These are phyloP conservation scores for Lepidocyrtinus sp. DNA, from an alignment of 2,888 invertebrate genomes.

Conservation along the genomic window DNA sequence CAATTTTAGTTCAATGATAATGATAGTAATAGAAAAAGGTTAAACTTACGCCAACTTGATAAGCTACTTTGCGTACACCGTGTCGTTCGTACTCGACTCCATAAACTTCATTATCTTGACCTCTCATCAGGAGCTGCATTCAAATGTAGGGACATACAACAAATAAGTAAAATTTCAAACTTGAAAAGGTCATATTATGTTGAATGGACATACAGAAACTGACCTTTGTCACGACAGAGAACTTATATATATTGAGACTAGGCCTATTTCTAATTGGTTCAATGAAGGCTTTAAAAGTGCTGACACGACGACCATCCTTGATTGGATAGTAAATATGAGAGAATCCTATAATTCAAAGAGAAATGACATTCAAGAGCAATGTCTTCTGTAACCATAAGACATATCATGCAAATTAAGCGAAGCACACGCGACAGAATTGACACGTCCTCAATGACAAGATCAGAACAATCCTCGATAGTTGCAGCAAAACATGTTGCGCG, in stretches of 20 bases:
- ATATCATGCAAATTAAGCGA: neutral
- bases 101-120: conserved; percentile 54
- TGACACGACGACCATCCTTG: conserved; percentile 57
- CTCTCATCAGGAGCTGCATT: conserved; percentile 48
- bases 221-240: conserved; percentile 63
- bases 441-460: neutral
- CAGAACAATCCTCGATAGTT: too few species aligned
- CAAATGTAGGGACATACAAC: too few species aligned
- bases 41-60: conserved; percentile 52
- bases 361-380: too few species aligned
- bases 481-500: too few species aligned
- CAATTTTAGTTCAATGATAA: neutral
- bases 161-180: too few species aligned
- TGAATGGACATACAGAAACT: neutral
- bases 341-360: conserved; percentile 62
- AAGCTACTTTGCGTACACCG: conserved; percentile 33
- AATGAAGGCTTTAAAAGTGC: conserved; percentile 62
- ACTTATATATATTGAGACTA: conserved; percentile 62
- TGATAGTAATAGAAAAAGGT: too few species aligned
- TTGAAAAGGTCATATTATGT: too few species aligned
- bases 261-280: conserved; percentile 56
- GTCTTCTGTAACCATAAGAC: too few species aligned
- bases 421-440: conserved; percentile 8
- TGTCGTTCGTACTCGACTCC: conserved; percentile 66
- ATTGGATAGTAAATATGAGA: conserved; percentile 62